Evolutionary conservation across 2,113 vertebrate species (phyloP).

Genomic region (Loxodonta africana): DNA sequence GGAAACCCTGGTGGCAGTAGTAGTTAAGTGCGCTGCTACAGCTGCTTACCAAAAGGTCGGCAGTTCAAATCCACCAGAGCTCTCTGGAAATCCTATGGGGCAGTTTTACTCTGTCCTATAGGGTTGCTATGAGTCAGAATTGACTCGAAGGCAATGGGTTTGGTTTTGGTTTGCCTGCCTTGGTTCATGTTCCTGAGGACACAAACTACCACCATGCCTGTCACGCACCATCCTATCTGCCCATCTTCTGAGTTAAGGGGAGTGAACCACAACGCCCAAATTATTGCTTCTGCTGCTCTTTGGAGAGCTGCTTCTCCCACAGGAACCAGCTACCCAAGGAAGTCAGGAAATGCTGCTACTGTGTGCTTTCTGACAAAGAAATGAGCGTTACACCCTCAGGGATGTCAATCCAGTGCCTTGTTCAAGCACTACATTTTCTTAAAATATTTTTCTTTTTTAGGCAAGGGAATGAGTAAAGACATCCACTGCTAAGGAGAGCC

Average conservation of each 20-base stretch:
- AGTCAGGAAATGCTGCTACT: not conserved
- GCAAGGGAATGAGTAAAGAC: slow-evolving; percentile 73
- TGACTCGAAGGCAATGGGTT: no score
- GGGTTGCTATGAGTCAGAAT: no score
- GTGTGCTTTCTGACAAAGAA: slow-evolving; percentile 46
- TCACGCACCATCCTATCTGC: slow-evolving; percentile 1
- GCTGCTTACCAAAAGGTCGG: no score
- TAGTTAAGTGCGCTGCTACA: no score
- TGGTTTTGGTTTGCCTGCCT: not conserved
- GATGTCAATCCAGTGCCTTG: slow-evolving; percentile 4
- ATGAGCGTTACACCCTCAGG: not conserved
- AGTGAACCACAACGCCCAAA: not conserved
- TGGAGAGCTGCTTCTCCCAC: not conserved
- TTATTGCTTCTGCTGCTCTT: not conserved
- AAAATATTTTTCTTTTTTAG: slow-evolving; percentile 75
- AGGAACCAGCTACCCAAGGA: slow-evolving; percentile 22
- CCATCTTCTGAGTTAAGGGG: not conserved
- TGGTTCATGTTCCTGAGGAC: slow-evolving; percentile 21
- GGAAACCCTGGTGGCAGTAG: no score
- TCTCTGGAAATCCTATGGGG: no score
- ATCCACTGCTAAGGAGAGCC: slow-evolving; percentile 62
- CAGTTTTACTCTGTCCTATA: no score
- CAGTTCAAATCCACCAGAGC: no score
- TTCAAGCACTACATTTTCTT: slow-evolving; percentile 55
- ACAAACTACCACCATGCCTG: not conserved